Base-by-base conservation (phyloP, 2,888 invertebrate genomes). In the Drosophila diplacantha region DNA sequence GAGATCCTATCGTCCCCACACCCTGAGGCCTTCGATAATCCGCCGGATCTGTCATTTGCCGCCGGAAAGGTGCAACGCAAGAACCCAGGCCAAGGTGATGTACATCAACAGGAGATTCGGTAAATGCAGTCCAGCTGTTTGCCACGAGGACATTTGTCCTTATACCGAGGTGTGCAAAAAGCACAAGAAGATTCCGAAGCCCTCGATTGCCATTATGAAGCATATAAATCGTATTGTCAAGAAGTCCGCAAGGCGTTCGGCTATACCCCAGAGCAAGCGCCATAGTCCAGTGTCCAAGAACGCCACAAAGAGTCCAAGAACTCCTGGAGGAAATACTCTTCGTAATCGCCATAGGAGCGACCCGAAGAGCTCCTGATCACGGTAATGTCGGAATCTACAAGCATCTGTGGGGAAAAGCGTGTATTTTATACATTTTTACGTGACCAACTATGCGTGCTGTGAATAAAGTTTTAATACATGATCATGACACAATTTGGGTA, bases 11-110 rank as follows among this genome's bases (percentile, higher is more conserved):
- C n/a, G 31, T 9, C 58, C 58, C 1, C 12, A 18, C 4, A 4
- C 18, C 14, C 12, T 60, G 7, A 24, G 5, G 2, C 22, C 24
- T 2, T 38, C 37, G n/a, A 18, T 24, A 9, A 31, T 61, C n/a
- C 52, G 60, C 3, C 7, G 35, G 35, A 51, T 61, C 9, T 61
- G 60, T 11, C 58, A 18, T 11, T 5, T 43, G n/a, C 60, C 64
- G 1, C 11, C 41, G 2, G 20, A 43, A 11, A 6, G 3, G 5
- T 14, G 7, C 11, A 5, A 12, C 5, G 0, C 6, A 4, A 34
- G 7, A 3, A 8, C 18, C 1, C 11, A 31, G 12, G 65, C 64
- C 2, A 20, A 20, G 24, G 29, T 61, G 5, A 41, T 41, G 64
- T 61, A 61, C n/a, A 9, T 24, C 1, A 61, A 61, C 12, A 5